Evolutionary conservation across 2,888 invertebrate species (phyloP), one percentile per base, ranked within the genome.

Genomic region (Nymphalis polychloros): DNA sequence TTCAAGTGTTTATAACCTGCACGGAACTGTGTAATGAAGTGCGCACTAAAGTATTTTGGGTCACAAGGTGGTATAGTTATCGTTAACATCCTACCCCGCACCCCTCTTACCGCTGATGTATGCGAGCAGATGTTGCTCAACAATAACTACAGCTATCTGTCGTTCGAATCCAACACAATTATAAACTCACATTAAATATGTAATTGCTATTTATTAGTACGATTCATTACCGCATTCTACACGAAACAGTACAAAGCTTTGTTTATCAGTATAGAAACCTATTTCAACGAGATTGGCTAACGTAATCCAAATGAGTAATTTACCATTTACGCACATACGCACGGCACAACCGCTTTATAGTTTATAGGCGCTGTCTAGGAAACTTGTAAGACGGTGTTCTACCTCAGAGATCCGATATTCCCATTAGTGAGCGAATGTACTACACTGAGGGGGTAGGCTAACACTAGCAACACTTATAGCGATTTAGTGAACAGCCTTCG

Each of bases 351-450:
- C 52, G 63, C 48, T 53, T 64, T 50, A 67, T 67, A 61, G 64
- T 71, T 71, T 69, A 71, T 71, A 64, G 59, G 13, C 27, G 57
- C 66, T 66, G 69, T 69, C 57, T 57, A 60, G 63, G 61, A 47
- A 64, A 69, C 67, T 67, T 66, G 63, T 71, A 69, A 69, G 66
- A 63, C 61, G 53, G 71, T 71, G 70, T 71, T 68, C 55, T 64
- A 68, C 70, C 70, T 68, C 62, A 60, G 75, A 77, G 78, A 86
- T 79, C 81, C 77, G 82, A 84, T 80, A 84, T 79, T 85, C 81
- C 83, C 86, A 86, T 86, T 86, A 86, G 82, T 78, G 79, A 78
- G 67, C 67, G 73, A 70, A 67, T 75, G 75, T 75, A 71, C 68
- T 70, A 68, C 67, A 71, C 47, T 63, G 68, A 66, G 61, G 60